Percentiles rank a stretch among this genome's conserved stretches.
Evolutionary conservation across 2,888 invertebrate genomes (phyloP).

Genomic region (Platycheirus albimanus): DNA sequence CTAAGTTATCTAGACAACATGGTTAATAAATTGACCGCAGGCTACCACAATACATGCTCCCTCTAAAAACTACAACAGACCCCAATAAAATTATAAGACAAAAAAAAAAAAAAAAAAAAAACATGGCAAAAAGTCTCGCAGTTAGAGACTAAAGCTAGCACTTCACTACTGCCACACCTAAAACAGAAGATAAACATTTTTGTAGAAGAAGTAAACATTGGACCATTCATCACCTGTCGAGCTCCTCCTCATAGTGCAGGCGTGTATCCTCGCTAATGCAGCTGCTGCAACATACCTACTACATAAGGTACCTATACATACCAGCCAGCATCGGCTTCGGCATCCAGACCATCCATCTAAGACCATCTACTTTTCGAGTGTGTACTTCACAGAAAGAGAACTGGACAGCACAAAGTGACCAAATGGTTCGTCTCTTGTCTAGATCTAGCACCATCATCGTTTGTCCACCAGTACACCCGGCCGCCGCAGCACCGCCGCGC

Average conservation of each 20-base stretch:
- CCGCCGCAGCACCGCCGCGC: no score
- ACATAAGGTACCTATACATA: constrained; percentile 56
- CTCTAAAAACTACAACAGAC: neutral
- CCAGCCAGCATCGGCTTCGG: constrained; percentile 24
- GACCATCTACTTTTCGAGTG: constrained; percentile 60
- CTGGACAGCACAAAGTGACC: constrained; percentile 64
- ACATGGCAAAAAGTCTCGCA: constrained; percentile 49
- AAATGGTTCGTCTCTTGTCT: constrained; percentile 70
- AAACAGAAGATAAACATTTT: constrained; percentile 45
- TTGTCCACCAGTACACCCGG: neutral
- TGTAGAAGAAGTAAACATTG: constrained; percentile 54
- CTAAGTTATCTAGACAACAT: constrained; percentile 64
- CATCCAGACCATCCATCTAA: constrained; percentile 62
- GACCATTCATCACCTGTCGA: constrained; percentile 71
- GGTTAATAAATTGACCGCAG: constrained; percentile 74
- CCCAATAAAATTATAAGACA: no score
- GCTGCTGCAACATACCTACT: constrained; percentile 48
- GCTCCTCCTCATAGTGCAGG: constrained; percentile 60
- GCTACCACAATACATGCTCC: constrained; percentile 52
- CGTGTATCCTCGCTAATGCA: constrained; percentile 15
- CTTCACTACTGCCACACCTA: constrained; percentile 63
- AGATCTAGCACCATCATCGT: no score
- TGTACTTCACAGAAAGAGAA: constrained; percentile 58
- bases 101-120: no score
- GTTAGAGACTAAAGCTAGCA: constrained; percentile 43